Conservation (phyloP, 2,888 invertebrate species). For the Stegophylla sp. region DNA sequence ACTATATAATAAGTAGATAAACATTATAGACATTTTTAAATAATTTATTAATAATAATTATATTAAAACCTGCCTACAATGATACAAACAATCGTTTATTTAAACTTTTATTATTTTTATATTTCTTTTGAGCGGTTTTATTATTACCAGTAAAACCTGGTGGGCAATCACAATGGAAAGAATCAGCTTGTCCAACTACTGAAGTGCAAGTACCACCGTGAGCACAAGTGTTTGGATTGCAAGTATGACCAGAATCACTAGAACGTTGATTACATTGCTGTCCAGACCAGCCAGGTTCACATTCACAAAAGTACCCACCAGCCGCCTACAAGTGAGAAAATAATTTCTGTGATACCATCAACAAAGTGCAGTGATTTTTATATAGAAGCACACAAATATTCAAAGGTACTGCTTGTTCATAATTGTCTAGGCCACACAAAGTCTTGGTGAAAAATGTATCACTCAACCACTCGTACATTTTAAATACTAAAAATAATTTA, state of each 20-base stretch:
- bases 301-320: conserved; percentile 74
- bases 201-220: conserved; percentile 88
- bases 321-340: conserved; percentile 58
- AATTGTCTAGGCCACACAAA: too few species aligned
- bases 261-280: conserved; percentile 67
- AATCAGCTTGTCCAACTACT: conserved; percentile 72
- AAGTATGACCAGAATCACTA: conserved; percentile 56
- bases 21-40: too few species aligned
- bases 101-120: not conserved
- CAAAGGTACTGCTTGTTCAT: not conserved
- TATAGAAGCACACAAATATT: not conserved
- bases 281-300: conserved; percentile 75
- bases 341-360: conserved; percentile 32
- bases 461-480: too few species aligned
- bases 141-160: conserved; percentile 78
- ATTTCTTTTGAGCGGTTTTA: not conserved
- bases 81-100: too few species aligned
- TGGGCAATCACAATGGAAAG: conserved; percentile 89
- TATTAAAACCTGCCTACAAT: too few species aligned
- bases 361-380: conserved; percentile 33
- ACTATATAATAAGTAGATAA: too few species aligned
- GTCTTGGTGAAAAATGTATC: too few species aligned
- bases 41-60: too few species aligned
- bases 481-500: too few species aligned
- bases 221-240: conserved; percentile 68